Evolutionary conservation across 2,113 vertebrate species (phyloP).

Genomic region (Numida meleagris): DNA sequence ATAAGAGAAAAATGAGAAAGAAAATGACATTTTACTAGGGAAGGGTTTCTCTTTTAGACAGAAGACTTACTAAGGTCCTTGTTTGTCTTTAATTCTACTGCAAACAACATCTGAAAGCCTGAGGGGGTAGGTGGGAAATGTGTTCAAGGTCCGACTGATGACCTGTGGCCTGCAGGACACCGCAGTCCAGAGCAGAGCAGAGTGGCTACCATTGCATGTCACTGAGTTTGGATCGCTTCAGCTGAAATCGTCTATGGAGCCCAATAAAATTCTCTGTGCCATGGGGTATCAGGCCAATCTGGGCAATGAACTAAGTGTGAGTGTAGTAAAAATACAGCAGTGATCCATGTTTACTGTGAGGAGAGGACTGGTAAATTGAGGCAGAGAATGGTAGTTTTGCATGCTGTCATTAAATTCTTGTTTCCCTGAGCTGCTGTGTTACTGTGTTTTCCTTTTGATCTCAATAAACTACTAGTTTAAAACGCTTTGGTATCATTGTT

Average conservation of each 20-base stretch:
- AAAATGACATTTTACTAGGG: background rate
- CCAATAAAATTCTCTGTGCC: background rate
- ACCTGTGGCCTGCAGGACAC: rapidly evolving
- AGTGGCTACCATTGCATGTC: rapidly evolving
- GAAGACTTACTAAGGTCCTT: background rate
- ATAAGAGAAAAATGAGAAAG: background rate
- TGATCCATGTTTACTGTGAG: background rate
- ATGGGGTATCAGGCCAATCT: background rate
- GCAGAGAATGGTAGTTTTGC: background rate
- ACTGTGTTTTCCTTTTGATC: background rate
- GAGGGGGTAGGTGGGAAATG: background rate
- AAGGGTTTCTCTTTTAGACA: background rate
- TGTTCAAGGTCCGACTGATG: background rate
- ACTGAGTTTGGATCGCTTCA: background rate
- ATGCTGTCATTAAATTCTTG: background rate
- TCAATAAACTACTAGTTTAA: background rate
- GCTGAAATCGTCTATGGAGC: background rate
- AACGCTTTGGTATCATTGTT: background rate
- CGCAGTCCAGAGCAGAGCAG: background rate
- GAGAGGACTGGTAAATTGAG: background rate
- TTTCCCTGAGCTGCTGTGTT: background rate
- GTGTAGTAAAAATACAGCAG: background rate
- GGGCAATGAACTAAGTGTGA: background rate
- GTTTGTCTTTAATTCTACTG: background rate
- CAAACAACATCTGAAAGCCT: background rate